Conservation (phyloP, 1,140 invertebrate genomes). For the Tetragnatha versicolor region DNA sequence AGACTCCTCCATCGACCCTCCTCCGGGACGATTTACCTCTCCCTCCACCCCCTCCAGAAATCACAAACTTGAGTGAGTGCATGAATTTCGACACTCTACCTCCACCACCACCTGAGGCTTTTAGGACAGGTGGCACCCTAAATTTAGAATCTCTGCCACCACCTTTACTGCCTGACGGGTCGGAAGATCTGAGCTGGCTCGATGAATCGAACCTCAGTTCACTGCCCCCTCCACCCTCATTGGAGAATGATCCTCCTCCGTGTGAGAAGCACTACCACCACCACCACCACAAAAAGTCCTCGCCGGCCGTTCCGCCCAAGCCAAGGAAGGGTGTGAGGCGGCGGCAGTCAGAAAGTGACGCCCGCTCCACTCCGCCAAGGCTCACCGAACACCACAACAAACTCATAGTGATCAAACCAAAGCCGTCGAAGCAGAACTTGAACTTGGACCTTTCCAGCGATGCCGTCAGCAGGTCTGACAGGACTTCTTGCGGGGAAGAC, state of each 20-base stretch:
- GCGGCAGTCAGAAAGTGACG: slow-evolving; percentile 48
- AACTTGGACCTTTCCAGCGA: slow-evolving; percentile 24
- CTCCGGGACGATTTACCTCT: slow-evolving; percentile 59
- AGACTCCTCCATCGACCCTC: slow-evolving; percentile 23
- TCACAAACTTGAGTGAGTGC: slow-evolving; percentile 30
- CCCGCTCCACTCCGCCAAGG: slow-evolving; percentile 37
- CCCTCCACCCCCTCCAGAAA: slow-evolving; percentile 61
- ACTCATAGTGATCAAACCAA: slow-evolving; percentile 40
- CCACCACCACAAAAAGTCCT: slow-evolving; percentile 3
- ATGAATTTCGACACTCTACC: slow-evolving; percentile 63
- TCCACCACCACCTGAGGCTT: slow-evolving; percentile 68
- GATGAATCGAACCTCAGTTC: slow-evolving; percentile 58
- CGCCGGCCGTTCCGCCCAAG: slow-evolving; percentile 49
- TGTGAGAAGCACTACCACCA: neutral
- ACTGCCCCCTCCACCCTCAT: slow-evolving; percentile 68
- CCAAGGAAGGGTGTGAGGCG: slow-evolving; percentile 38
- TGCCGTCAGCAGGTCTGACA: neutral
- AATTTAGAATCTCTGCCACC: slow-evolving; percentile 61
- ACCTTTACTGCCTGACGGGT: slow-evolving; percentile 52
- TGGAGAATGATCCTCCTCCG: slow-evolving; percentile 62
- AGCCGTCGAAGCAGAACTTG: slow-evolving; percentile 42
- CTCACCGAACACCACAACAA: slow-evolving; percentile 27
- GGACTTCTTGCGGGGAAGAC: slow-evolving; percentile 20
- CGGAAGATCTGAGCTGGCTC: slow-evolving; percentile 49
- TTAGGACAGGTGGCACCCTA: slow-evolving; percentile 54